Percentiles rank a stretch among this genome's conserved stretches.
phyloP scores from a whole-genome alignment of 2,113 vertebrate species.

The Amphilophus citrinellus region DNA sequence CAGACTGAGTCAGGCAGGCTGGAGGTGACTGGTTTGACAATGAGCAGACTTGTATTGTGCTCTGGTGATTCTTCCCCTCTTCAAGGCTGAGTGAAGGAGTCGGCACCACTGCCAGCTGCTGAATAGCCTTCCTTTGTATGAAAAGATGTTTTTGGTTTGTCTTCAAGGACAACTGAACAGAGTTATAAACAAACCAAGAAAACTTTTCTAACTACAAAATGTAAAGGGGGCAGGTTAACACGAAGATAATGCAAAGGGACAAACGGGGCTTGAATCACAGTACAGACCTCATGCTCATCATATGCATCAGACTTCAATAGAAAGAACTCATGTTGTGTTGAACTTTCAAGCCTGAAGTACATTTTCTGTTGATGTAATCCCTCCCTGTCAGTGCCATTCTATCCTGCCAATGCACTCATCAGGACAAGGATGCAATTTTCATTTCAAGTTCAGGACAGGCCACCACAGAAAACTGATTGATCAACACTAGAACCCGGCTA shows the following conservation, averaged over 20 bases:
- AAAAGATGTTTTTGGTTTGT: constrained; percentile 24
- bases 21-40: constrained; percentile 57
- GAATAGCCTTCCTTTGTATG: constrained; percentile 36
- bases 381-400: not conserved
- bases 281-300: not conserved
- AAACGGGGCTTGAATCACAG: not conserved
- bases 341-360: not conserved
- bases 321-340: not conserved
- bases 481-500: not conserved
- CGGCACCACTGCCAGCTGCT: constrained; percentile 19
- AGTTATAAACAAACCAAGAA: constrained; percentile 18
- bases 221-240: not conserved
- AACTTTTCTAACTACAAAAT: not conserved
- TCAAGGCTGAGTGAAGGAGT: constrained; percentile 52
- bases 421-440: not conserved
- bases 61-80: constrained; percentile 38
- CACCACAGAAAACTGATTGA: not conserved
- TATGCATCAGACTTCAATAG: not conserved
- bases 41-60: constrained; percentile 45
- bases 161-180: constrained; percentile 27
- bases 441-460: not conserved
- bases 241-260: not conserved
- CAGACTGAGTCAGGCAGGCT: constrained; percentile 29
- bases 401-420: not conserved
- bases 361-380: not conserved